Base-by-base conservation (phyloP, 2,888 invertebrate species). In the Ormyrus nitidulus region DNA sequence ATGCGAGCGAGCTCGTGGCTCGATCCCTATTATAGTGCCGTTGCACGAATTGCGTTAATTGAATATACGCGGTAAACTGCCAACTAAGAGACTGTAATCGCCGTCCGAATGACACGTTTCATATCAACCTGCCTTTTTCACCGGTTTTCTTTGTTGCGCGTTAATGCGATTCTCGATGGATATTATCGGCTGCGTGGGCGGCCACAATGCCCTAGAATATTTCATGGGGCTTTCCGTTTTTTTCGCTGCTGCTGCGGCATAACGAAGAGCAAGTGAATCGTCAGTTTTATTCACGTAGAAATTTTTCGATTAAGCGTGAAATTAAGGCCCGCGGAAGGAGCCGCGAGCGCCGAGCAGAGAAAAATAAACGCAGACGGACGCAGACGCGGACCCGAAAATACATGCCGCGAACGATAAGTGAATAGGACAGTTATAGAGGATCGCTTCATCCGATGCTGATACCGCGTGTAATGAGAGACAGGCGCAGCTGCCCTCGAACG, bases 1-100 rank as follows among this genome's bases (percentile, higher is more conserved):
- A 85, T 85, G 86, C 77, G 10, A 10, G 49, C 59, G 44, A 48
- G 10, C 34, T 73, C 54, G 53, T 73, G 73, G 59, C 71, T 64
- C 65, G 51, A n/a, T 70, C 19, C n/a, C 13, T 70, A 44, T 5
- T 19, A 44, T 48, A 69, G 69, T 54, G 59, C 9, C 65, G 7
- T 6, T 64, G 56, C 85, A 83, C 83, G 83, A 85, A 85, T 85
- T 83, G 84, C 84, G 85, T 85, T 86, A 86, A 86, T 86, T 84
- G 84, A 86, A 86, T 85, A 80, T 72, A 66, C 73, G 64, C 71
- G 64, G 79, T 64, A 74, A 79, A 79, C 79, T 79, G 66, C 77
- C n/a, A 71, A 64, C 64, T 77, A 77, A 77, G 71, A 71, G 71
- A 19, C 64, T 64, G 49, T 70, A 76, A 69, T 77, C 64, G 70